Conservation (phyloP, 1,140 invertebrate genomes). For the Chrysomallon squamiferum region DNA sequence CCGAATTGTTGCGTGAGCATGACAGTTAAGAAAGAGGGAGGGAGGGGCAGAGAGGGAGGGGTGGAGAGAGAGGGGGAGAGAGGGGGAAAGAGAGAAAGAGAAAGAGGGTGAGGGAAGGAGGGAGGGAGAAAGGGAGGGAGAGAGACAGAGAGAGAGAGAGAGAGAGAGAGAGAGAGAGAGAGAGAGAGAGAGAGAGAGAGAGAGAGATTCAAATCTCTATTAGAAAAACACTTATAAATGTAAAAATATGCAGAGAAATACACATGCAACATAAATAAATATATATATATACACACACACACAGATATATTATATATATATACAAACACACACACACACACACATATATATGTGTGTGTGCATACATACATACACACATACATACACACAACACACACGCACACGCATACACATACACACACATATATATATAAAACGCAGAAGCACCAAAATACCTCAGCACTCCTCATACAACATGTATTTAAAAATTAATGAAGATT, state of each 20-base stretch:
- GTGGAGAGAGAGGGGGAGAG: not conserved
- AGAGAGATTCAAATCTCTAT: not conserved
- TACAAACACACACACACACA: not conserved
- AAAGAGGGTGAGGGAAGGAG: not conserved
- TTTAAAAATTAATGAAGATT: too few relatives aligned
- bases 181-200: conserved; percentile 5
- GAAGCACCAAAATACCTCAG: too few relatives aligned
- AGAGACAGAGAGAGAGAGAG: not conserved
- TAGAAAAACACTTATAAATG: not conserved
- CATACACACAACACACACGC: too few relatives aligned
- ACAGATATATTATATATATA: not conserved
- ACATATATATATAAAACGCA: too few relatives aligned
- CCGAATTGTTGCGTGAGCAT: too few relatives aligned
- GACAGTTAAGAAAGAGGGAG: conserved; percentile 5
- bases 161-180: conserved; percentile 5
- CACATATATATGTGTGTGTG: too few relatives aligned
- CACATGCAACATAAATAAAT: too few relatives aligned
- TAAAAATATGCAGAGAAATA: too few relatives aligned
- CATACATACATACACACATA: too few relatives aligned
- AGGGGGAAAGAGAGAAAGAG: not conserved
- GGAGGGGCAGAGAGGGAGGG: not conserved
- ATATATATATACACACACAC: not conserved
- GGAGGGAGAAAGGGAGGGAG: not conserved
- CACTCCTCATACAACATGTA: too few relatives aligned
- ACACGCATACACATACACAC: too few relatives aligned